Percentiles rank a stretch among this genome's conserved stretches.
Evolutionary conservation across 2,888 invertebrate genomes (phyloP).

Genomic region (Cartodere bifasciata): DNA sequence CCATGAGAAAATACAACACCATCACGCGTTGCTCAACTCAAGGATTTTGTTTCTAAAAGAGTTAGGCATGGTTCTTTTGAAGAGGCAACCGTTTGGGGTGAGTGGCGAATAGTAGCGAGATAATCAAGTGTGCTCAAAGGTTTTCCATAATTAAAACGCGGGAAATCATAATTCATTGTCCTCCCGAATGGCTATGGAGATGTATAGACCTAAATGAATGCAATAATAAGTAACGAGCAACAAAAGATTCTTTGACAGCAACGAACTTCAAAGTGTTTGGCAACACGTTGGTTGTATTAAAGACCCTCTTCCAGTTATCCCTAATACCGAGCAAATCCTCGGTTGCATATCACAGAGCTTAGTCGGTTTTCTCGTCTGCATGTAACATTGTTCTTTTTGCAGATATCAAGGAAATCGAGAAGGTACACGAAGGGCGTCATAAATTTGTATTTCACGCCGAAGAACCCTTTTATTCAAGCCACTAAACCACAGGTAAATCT

Average conservation of each 20-base stretch:
- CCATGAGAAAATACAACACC: neutral
- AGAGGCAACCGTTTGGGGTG: no score
- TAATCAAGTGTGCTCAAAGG: constrained; percentile 28
- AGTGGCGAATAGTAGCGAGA: no score
- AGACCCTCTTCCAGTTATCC: constrained; percentile 30
- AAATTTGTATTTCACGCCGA: constrained; percentile 7
- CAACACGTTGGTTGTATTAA: constrained; percentile 27
- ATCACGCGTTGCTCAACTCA: no score
- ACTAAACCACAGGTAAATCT: no score
- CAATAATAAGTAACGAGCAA: constrained; percentile 36
- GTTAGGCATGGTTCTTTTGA: no score
- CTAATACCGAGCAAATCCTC: constrained; percentile 34
- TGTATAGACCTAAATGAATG: constrained; percentile 33
- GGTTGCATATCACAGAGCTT: constrained; percentile 33
- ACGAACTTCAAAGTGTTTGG: constrained; percentile 34
- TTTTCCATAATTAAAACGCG: constrained; percentile 35
- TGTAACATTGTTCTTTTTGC: constrained; percentile 29
- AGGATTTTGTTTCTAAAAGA: no score
- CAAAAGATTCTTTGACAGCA: constrained; percentile 35
- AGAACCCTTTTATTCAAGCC: no score
- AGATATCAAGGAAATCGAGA: constrained; percentile 24
- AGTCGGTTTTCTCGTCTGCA: constrained; percentile 29
- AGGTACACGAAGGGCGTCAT: constrained; percentile 11
- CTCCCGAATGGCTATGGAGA: constrained; percentile 28
- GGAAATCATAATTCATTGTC: constrained; percentile 35